Percentiles rank a stretch among this genome's conserved stretches.
Conservation (phyloP, 2,888 invertebrate genomes). For the Patella caerulea region DNA sequence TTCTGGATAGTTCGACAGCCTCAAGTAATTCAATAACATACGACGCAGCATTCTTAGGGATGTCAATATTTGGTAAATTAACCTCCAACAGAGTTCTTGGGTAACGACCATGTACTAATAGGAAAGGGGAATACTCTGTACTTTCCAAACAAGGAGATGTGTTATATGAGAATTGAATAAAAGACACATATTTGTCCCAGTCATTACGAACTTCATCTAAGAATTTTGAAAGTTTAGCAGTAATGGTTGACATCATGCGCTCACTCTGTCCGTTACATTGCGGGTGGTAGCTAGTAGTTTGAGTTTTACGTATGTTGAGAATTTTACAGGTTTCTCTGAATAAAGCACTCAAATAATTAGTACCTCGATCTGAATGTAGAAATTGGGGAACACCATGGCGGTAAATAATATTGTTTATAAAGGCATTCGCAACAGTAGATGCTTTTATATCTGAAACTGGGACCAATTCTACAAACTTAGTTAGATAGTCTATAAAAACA, state of each 20-base stretch:
- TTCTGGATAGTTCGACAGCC: not conserved
- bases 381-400: constrained; percentile 13
- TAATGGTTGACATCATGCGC: not conserved
- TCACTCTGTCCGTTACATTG: constrained; percentile 20
- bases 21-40: not conserved
- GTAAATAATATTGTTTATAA: constrained; percentile 16
- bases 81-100: not conserved
- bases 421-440: not conserved
- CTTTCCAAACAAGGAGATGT: not conserved
- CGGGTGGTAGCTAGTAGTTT: constrained; percentile 13
- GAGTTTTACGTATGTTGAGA: constrained; percentile 17
- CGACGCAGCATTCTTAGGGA: not conserved
- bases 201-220: not conserved
- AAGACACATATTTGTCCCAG: not conserved
- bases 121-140: not conserved
- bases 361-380: constrained; percentile 9
- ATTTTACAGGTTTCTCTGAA: constrained; percentile 17
- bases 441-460: constrained; percentile 19
- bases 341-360: constrained; percentile 15
- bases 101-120: not conserved
- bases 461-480: constrained; percentile 18
- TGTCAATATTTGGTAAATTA: not conserved
- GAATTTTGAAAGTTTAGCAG: not conserved
- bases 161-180: constrained; percentile 4
- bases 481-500: constrained; percentile 16